Conservation (phyloP, 2,888 invertebrate species). For the Onthophagus sagittarius region DNA sequence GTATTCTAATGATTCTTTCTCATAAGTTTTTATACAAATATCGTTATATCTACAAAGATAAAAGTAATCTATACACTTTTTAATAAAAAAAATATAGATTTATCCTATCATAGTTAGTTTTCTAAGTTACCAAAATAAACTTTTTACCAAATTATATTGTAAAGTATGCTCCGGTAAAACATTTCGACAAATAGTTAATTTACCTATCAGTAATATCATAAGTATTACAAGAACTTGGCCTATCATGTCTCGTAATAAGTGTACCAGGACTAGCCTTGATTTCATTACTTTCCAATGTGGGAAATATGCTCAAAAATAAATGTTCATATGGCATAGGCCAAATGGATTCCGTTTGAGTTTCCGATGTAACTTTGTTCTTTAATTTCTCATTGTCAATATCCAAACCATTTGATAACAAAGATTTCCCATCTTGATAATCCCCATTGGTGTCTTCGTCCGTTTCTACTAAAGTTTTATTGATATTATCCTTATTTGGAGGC, state of each 20-base stretch:
- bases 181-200: constrained; percentile 9
- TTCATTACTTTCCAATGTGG: constrained; percentile 44
- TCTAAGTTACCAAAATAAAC: no score
- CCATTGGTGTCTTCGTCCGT: constrained; percentile 41
- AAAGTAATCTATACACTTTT: background rate
- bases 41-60: constrained; percentile 42
- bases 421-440: constrained; percentile 15
- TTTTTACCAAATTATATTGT: no score
- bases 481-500: constrained; percentile 37
- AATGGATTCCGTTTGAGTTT: constrained; percentile 67
- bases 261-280: constrained; percentile 44
- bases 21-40: constrained; percentile 36
- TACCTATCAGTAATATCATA: constrained; percentile 62
- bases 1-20: constrained; percentile 34
- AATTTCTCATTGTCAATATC: constrained; percentile 17
- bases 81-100: no score
- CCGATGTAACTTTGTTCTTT: constrained; percentile 25
- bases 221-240: constrained; percentile 45
- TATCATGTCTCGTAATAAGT: constrained; percentile 32
- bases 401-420: constrained; percentile 18
- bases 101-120: no score
- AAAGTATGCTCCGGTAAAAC: no score
- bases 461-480: constrained; percentile 43
- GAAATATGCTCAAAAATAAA: constrained; percentile 66
- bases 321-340: constrained; percentile 74